Conservation (phyloP, 1,140 invertebrate genomes). For the Papilio aristodemus region DNA sequence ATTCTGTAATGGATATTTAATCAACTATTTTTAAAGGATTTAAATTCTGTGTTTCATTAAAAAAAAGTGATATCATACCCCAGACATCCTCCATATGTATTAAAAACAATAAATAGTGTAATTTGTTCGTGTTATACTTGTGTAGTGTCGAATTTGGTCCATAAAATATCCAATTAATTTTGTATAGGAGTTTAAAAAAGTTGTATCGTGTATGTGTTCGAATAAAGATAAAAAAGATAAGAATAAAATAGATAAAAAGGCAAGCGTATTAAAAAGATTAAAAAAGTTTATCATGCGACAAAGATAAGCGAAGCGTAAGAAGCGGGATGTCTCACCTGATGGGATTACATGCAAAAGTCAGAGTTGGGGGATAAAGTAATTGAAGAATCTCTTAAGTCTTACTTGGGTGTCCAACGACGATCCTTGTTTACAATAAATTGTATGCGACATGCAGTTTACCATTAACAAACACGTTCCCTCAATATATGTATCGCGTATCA, state of each 20-base stretch:
- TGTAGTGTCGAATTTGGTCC: slow-evolving; percentile 74
- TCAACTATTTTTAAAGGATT: not conserved
- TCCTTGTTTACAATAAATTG: slow-evolving; percentile 67
- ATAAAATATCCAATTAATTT: slow-evolving; percentile 63
- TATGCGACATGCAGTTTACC: slow-evolving; percentile 59
- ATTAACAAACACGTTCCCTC: slow-evolving; percentile 46
- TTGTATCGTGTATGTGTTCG: slow-evolving; percentile 49
- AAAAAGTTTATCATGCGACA: slow-evolving; percentile 61
- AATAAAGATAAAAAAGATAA: slow-evolving; percentile 62
- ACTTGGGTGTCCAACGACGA: slow-evolving; percentile 78
- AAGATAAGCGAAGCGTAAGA: slow-evolving; percentile 64
- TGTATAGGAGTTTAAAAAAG: slow-evolving; percentile 56
- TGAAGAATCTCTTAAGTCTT: slow-evolving; percentile 65
- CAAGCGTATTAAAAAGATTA: slow-evolving; percentile 67
- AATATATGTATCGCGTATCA: slow-evolving; percentile 44
- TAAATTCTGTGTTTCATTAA: slow-evolving; percentile 42
- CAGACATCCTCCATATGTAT: slow-evolving; percentile 63
- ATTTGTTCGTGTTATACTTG: slow-evolving; percentile 60
- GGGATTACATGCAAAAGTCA: slow-evolving; percentile 59
- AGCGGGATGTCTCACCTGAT: slow-evolving; percentile 61
- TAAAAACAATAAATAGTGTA: slow-evolving; percentile 47
- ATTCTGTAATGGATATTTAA: not conserved
- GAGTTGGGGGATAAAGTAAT: slow-evolving; percentile 58
- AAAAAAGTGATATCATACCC: slow-evolving; percentile 68
- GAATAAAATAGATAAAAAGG: slow-evolving; percentile 67